These are phyloP conservation scores for Diarsia dahlii DNA, from an alignment of 2,888 invertebrate species.

Conservation along the genomic window DNA sequence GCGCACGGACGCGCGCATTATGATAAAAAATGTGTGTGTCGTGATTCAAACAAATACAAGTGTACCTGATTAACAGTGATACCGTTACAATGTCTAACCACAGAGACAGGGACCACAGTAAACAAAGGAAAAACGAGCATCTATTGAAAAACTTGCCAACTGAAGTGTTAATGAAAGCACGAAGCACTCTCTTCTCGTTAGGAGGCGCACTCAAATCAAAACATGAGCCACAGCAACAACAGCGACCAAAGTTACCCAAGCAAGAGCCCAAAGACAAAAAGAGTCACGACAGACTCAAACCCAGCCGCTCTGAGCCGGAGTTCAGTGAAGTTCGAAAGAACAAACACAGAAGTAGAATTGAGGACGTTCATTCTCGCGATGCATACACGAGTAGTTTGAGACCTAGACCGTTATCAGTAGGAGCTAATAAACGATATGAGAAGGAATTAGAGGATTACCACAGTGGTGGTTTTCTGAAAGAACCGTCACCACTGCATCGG, in stretches of 20 bases:
- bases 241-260: constrained; percentile 77
- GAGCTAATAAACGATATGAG: constrained; percentile 82
- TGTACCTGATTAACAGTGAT: constrained; percentile 55
- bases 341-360: constrained; percentile 82
- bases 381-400: constrained; percentile 69
- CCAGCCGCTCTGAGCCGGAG: constrained; percentile 84
- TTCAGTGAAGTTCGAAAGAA: constrained; percentile 81
- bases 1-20: constrained; percentile 79
- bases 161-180: constrained; percentile 86
- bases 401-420: constrained; percentile 85
- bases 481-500: constrained; percentile 73
- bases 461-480: constrained; percentile 75
- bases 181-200: constrained; percentile 86
- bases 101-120: constrained; percentile 84
- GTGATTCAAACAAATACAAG: constrained; percentile 69
- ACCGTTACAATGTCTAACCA: constrained; percentile 82
- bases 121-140: constrained; percentile 85
- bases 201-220: constrained; percentile 87
- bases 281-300: constrained; percentile 82
- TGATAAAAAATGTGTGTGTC: constrained; percentile 63
- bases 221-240: constrained; percentile 75
- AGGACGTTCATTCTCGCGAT: constrained; percentile 73
- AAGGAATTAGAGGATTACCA: constrained; percentile 76
- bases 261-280: constrained; percentile 87
- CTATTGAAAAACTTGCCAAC: constrained; percentile 85